These are phyloP conservation scores for Myiozetetes cayanensis DNA, from an alignment of 2,113 vertebrate species.

Conservation along the genomic window DNA sequence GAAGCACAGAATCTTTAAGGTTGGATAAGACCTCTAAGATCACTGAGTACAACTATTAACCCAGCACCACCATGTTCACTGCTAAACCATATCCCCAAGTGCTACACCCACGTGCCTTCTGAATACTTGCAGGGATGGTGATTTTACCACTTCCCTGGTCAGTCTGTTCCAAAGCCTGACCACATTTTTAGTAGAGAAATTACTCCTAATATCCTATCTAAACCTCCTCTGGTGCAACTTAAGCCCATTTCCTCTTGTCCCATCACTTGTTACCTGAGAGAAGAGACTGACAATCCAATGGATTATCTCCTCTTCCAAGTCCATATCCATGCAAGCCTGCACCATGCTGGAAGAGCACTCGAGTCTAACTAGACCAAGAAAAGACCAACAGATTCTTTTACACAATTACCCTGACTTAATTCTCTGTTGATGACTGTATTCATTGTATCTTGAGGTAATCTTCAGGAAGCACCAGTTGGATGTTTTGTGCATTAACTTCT, in stretches of 20 bases:
- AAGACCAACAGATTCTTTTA: background rate
- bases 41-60: background rate
- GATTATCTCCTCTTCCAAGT: background rate
- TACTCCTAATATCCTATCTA: background rate
- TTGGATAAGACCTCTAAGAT: background rate
- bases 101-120: background rate
- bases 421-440: background rate
- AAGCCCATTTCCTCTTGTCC: background rate
- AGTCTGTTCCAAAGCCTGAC: background rate
- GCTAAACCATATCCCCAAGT: background rate
- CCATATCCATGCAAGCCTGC: background rate
- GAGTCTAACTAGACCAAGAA: background rate
- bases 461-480: background rate
- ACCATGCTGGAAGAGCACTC: background rate
- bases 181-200: background rate
- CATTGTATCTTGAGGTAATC: background rate
- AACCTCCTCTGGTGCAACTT: background rate
- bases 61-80: background rate
- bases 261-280: background rate
- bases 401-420: background rate
- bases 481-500: background rate
- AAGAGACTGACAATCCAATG: background rate
- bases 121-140: background rate
- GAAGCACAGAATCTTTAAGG: background rate
- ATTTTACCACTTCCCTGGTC: background rate